These are phyloP conservation scores for Hetaerina titia DNA, from an alignment of 2,888 invertebrate species.

Conservation along the genomic window DNA sequence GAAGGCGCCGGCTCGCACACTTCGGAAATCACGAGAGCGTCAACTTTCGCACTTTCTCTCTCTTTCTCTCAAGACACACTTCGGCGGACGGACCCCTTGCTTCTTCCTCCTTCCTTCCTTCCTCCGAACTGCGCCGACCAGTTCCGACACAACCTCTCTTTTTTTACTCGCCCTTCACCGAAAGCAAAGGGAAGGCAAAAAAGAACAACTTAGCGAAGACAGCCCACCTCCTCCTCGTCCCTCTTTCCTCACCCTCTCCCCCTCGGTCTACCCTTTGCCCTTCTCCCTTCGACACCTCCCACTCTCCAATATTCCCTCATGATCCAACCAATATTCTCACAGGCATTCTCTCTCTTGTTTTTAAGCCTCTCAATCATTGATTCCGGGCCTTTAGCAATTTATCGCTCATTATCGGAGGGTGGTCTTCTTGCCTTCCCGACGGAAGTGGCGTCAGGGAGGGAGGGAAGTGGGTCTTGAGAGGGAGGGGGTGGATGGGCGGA, in stretches of 20 bases:
- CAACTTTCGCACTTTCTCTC: background rate
- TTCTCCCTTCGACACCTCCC: no score
- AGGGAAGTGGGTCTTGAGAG: no score
- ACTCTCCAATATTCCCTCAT: background rate
- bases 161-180: background rate
- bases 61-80: background rate
- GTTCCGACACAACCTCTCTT: background rate
- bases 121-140: background rate
- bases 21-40: background rate
- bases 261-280: background rate
- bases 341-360: background rate
- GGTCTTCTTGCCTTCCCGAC: background rate
- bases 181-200: background rate
- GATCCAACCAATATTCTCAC: background rate
- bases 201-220: background rate
- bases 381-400: conserved; percentile 25
- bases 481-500: no score
- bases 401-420: conserved; percentile 47
- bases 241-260: background rate
- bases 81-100: background rate
- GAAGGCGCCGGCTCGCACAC: no score
- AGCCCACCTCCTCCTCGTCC: background rate
- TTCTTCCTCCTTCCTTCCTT: background rate
- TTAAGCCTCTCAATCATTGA: background rate
- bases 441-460: background rate